phyloP scores from a whole-genome alignment of 2,797 vertebrate genomes.

The Gobionotothen gibberifrons region DNA sequence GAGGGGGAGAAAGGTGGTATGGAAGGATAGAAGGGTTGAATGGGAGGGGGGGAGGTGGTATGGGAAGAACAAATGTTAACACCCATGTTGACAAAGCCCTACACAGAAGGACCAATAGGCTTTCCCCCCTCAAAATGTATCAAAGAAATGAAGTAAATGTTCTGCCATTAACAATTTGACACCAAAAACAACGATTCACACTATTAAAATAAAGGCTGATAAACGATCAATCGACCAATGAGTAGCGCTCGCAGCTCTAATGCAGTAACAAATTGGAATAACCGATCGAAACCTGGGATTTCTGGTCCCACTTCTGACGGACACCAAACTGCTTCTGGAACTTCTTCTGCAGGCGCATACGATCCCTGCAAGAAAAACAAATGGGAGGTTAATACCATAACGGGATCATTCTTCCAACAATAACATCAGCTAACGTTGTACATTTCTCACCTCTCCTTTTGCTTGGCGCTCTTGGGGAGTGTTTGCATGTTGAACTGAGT shows the following conservation, averaged over 20 bases:
- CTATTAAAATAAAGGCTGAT: too few species aligned
- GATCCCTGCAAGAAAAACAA: constrained; percentile 85
- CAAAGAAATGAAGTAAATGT: neutral
- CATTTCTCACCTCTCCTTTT: constrained; percentile 93
- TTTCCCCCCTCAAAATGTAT: neutral
- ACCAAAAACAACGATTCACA: too few species aligned
- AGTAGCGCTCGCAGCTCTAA: neutral
- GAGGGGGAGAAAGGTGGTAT: neutral
- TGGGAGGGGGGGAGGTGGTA: neutral
- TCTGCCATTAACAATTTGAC: too few species aligned
- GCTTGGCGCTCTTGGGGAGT: constrained; percentile 97
- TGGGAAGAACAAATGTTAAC: neutral
- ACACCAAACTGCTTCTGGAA: constrained; percentile 99
- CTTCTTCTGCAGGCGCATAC: constrained; percentile 97
- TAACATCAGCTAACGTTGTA: too few species aligned
- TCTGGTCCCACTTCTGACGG: constrained; percentile 98
- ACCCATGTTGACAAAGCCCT: neutral
- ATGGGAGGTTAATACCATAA: too few species aligned
- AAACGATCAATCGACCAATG: too few species aligned
- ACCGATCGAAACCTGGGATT: constrained; percentile 89
- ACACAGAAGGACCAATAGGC: neutral
- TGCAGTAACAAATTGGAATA: accelerated
- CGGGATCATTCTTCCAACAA: neutral
- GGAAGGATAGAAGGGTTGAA: neutral
- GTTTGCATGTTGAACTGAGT: constrained; percentile 98